Evolutionary conservation across 2,888 invertebrate genomes (phyloP).

Genomic region (Heliconius cydno): DNA sequence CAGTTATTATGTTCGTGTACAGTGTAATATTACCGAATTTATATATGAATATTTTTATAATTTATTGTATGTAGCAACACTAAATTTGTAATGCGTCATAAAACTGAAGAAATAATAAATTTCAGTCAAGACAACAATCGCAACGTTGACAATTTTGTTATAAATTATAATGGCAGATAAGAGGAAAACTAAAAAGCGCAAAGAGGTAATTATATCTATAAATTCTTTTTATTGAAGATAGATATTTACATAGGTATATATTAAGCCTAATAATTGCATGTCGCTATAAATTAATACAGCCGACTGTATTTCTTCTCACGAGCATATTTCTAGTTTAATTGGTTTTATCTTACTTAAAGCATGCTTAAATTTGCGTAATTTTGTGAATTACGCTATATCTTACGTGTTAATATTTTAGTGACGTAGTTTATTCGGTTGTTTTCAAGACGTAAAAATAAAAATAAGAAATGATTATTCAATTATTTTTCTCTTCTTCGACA

Average conservation of each 20-base stretch:
- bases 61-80: constrained; percentile 31
- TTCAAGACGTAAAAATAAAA: constrained; percentile 9
- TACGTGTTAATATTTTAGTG: constrained; percentile 4
- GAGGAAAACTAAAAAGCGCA: constrained; percentile 79
- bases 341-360: neutral
- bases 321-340: constrained; percentile 5
- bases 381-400: neutral
- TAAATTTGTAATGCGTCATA: constrained; percentile 45
- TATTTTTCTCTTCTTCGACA: neutral
- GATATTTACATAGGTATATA: neutral
- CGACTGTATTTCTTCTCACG: constrained; percentile 7
- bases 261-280: constrained; percentile 1
- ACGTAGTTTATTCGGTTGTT: constrained; percentile 11
- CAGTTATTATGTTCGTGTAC: too few relatives aligned
- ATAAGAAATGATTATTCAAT: constrained; percentile 9
- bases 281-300: constrained; percentile 18
- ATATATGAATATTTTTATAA: too few relatives aligned
- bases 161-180: constrained; percentile 73
- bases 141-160: constrained; percentile 69
- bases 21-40: too few relatives aligned
- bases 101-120: constrained; percentile 44
- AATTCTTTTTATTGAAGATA: neutral
- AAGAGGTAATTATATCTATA: constrained; percentile 66
- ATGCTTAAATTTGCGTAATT: neutral
- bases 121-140: constrained; percentile 47